Conservation (phyloP, 2,888 invertebrate species). For the Deilephila elpenor region DNA sequence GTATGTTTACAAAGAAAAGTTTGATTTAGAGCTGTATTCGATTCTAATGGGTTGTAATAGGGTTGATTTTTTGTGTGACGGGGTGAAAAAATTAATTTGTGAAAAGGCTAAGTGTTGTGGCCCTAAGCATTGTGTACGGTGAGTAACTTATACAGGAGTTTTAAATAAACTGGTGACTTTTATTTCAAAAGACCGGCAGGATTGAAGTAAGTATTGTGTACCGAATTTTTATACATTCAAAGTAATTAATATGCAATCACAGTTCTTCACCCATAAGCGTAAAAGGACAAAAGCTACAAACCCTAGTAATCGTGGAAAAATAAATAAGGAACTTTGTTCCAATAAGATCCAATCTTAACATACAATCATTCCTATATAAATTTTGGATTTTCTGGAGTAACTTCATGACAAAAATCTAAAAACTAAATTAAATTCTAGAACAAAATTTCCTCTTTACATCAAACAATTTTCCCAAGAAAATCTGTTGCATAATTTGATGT, state of each 20-base stretch:
- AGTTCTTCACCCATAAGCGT: neutral
- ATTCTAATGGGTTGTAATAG: constrained; percentile 31
- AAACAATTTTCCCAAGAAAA: too few relatives aligned
- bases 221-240: neutral
- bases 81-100: constrained; percentile 34
- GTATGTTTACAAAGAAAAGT: constrained; percentile 47
- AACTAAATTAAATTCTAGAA: too few relatives aligned
- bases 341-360: too few relatives aligned
- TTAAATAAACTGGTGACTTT: constrained; percentile 35
- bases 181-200: neutral
- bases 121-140: constrained; percentile 62
- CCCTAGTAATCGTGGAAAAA: too few relatives aligned
- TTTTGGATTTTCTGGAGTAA: too few relatives aligned
- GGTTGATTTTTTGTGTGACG: constrained; percentile 34
- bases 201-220: neutral
- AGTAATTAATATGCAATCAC: neutral
- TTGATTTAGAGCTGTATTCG: constrained; percentile 23
- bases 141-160: constrained; percentile 42
- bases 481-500: neutral
- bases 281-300: too few relatives aligned
- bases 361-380: too few relatives aligned
- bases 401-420: too few relatives aligned
- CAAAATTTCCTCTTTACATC: too few relatives aligned
- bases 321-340: too few relatives aligned
- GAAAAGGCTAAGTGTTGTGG: constrained; percentile 47